Base-by-base conservation (phyloP, 2,888 invertebrate species). In the Watsonalla binaria region DNA sequence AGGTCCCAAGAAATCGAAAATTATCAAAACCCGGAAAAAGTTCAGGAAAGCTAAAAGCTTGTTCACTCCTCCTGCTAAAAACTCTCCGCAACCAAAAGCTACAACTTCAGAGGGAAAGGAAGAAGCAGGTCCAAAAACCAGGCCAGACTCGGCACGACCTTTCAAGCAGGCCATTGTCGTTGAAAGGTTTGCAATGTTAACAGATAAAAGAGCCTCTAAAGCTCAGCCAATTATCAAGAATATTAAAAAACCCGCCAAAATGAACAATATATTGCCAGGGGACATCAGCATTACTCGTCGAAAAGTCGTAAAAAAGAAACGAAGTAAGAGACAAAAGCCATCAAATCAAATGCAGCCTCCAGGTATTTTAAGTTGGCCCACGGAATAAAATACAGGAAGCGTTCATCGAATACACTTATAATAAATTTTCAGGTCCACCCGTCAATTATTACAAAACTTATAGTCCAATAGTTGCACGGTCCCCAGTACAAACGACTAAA, bases 1-100 rank as follows among this genome's bases (percentile, higher is more conserved):
- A 6, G 58, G 60, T 48, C 48, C 35, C n/a, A 76, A 67, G 39
- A 76, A 74, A 65, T 9, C 14, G 0, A 78, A 72, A 62, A 58
- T 35, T 5, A 53, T 45, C 34, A 54, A 59, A 54, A 51, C 24
- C 11, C 64, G 63, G 62, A 75, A 69, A 57, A 76, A 71, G 57
- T 53, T 70, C 2, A 74, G 62, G 57, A 73, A 60, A 53, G 54
- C 66, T 0, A 78, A 72, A 58, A 80, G 73, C 55, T 54, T 73
- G 51, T 61, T 59, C 42, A 48, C 62, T 2, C 62, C 72, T 0
- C 62, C 72, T 0, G 45, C 48, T 5, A 59, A 55, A 42, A 51
- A 58, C 2, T 50, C 49, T 5, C 37, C 52, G 5, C 47, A 56
- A 45, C 53, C 66, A 6, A 67, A 63, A 54, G 53, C 55, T 9